Evolutionary conservation across 1,140 invertebrate genomes (phyloP).

Genomic region (Drosophila kepulauana): DNA sequence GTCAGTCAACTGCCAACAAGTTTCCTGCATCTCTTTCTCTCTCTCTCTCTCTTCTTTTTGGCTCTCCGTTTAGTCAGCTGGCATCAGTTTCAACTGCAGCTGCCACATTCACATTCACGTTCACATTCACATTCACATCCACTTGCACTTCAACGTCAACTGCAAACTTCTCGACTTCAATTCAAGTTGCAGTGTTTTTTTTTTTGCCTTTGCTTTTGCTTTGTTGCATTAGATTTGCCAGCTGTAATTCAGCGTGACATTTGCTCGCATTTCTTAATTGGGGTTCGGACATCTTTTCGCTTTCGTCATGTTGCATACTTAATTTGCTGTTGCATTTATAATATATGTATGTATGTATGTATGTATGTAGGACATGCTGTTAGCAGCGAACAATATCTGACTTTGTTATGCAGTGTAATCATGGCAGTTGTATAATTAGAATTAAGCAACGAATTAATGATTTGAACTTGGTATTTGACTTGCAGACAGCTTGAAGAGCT

Average conservation of each 20-base stretch:
- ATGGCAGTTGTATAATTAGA: too few species aligned
- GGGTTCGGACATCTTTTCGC: constrained; percentile 12
- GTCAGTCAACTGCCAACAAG: constrained; percentile 5
- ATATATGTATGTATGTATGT: background rate
- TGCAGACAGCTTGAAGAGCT: too few species aligned
- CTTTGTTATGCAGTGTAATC: too few species aligned
- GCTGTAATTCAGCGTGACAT: constrained; percentile 38
- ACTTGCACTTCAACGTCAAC: constrained; percentile 4
- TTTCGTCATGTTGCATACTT: background rate
- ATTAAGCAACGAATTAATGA: too few species aligned
- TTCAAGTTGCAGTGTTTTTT: constrained; percentile 3
- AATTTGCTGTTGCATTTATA: constrained; percentile 4
- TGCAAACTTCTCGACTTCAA: constrained; percentile 5
- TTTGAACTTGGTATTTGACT: too few species aligned
- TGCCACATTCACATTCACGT: background rate
- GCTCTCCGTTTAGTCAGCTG: constrained; percentile 29
- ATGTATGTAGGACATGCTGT: background rate
- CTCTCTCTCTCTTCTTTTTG: background rate
- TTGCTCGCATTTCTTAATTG: constrained; percentile 62
- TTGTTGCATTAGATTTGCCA: too few species aligned
- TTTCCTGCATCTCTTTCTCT: constrained; percentile 17
- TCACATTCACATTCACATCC: too few species aligned
- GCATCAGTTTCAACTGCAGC: constrained; percentile 35
- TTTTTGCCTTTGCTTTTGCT: background rate
- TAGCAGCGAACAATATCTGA: too few species aligned